Evolutionary conservation across 2,113 vertebrate species (phyloP), one percentile per base, ranked within the genome.

Genomic region (Eidolon helvum): DNA sequence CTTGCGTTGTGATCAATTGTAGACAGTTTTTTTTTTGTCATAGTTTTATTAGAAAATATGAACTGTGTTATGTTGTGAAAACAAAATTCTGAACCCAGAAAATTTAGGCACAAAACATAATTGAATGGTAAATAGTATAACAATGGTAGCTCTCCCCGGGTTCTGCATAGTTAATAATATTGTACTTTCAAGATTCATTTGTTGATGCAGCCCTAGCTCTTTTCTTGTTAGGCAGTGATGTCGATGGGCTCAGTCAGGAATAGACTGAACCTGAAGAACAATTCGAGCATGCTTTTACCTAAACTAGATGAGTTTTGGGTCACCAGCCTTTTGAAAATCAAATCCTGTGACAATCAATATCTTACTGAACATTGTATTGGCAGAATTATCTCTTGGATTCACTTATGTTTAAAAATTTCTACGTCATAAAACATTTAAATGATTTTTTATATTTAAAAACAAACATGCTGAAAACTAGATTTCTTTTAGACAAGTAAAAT

Each of bases 391-490:
- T 74, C 10, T 85, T 40, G 19, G 33, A 88, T 55, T 90, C 45
- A 53, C 10, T 33, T 24, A 50, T 38, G 22, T 89, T 61, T 72
- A 86, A 38, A 16, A 96, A 48, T 63, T 78, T 80, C 6, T 68
- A 26, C 14, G 87, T 90, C 66, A 78, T 19, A 89, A 92, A 92
- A 72, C 55, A 61, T 7, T 33, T 16, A 50, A 68, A 30, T 77
- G 7, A 72, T 43, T 21, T 66, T 75, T 92, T 10, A 87, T 21
- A 90, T 63, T 68, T 74, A 80, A 92, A 96, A 95, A 26, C n/a
- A 43, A 75, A 78, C 6, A 53, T 45, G 16, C 16, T 33, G 68
- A 57, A 77, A 77, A 59, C 0, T 93, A 95, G 4, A 61, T 43
- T 66, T 89, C 8, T 79, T 57, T 87, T 40, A 82, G 16, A 89